Evolutionary conservation across 1,140 invertebrate genomes (phyloP), one percentile per base, ranked within the genome.

Genomic region (Zaprionus gabonicus): DNA sequence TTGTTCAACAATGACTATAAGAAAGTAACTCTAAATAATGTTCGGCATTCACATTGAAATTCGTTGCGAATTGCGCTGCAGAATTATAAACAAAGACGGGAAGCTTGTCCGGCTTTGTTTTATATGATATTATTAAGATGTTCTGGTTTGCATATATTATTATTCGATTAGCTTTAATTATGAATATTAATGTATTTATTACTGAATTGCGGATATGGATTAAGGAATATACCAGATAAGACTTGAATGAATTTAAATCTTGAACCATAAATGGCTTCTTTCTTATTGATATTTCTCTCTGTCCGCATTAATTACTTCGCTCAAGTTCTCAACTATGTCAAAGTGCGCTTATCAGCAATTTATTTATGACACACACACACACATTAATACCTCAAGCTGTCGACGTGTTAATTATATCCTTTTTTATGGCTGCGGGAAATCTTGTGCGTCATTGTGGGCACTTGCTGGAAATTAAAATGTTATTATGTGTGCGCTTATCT

Each of bases 401-500:
- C 66, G 74, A 70, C 75, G 55, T 80, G 72, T 90, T 88, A 87
- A 87, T 90, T 87, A 87, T 75, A 84, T 84, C 78, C 78, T 81
- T 84, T 86, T 49, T 34, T 67, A 20, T 72, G 81, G 72, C 64
- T 67, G 41, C 41, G 64, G 65, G 59, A 53, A 51, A 71, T 76
- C 71, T 79, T 46, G 68, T 49, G 57, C 49, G 53, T 76, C 73
- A 80, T 82, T 80, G 81, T 83, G 81, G 78, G 63, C 82, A 84
- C 82, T 85, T 78, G 76, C 71, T 67, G 64, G 46, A 85, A 85
- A 90, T 90, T 84, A 87, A 84, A 90, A 84, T 75, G 80, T 56
- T 78, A 76, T 86, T 87, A 72, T 90, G 85, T 76, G 76, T 78
- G 77, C 62, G 77, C 79, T 86, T 82, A 85, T 85, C 82, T 86